These are phyloP conservation scores for Chanos chanos DNA, from an alignment of 2,797 vertebrate species.

Conservation along the genomic window DNA sequence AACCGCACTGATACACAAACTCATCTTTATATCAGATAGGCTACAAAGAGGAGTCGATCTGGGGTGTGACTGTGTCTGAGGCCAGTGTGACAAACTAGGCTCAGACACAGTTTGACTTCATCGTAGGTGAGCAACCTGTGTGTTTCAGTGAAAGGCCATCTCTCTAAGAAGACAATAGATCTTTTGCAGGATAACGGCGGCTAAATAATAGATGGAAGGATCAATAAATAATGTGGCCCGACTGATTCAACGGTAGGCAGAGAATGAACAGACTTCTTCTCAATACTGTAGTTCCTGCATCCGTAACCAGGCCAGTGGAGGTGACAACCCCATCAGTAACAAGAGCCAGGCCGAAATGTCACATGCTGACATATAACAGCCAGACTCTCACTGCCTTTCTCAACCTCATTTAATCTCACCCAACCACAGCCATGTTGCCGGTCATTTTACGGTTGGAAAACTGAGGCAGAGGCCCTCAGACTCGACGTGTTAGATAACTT, in stretches of 20 bases:
- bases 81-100: neutral
- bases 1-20: no score
- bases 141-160: constrained; percentile 5
- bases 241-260: constrained; percentile 10
- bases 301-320: no score
- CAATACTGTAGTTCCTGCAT: neutral
- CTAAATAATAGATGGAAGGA: no score
- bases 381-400: neutral
- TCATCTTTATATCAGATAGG: no score
- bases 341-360: neutral
- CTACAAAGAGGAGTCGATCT: no score
- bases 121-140: constrained; percentile 5
- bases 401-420: neutral
- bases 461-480: no score
- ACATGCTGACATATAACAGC: neutral
- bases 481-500: no score
- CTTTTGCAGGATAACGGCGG: constrained; percentile 26
- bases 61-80: neutral
- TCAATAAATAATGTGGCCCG: constrained; percentile 32
- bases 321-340: no score
- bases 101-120: constrained; percentile 9
- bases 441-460: no score
- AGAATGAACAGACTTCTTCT: neutral
- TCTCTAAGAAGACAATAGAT: constrained; percentile 16
- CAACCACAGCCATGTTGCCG: no score